Base-by-base conservation (phyloP, 1,140 invertebrate genomes). In the Bombus sylvicola region DNA sequence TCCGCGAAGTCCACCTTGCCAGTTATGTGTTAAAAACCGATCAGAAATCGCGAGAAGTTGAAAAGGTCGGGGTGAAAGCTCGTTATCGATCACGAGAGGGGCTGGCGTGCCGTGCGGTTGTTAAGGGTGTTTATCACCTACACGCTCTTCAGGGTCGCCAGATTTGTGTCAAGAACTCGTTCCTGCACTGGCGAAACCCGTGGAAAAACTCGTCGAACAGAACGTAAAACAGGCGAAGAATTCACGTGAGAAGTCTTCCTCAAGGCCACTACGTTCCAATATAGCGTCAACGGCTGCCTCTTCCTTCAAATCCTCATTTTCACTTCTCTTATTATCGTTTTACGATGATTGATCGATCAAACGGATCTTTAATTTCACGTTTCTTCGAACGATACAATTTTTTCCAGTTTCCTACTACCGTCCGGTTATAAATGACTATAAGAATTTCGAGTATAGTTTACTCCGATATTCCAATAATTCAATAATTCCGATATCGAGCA, bases 141-240 rank as follows among this genome's bases (percentile, higher is more conserved):
- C 90, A 89, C 82, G 91, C 83, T 86, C 90, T 90, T 91, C 93
- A 94, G 92, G 93, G 93, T 93, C 93, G 81, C 71, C 75, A 87
- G 90, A 94, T 94, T 93, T 92, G 92, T 94, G 93, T 94, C 93
- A 94, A 94, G 93, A 94, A 92, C 93, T 93, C 89, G 85, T 92
- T 90, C 73, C 47, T 41, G 39, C 69, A 43, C 59, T 81, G 59
- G 43, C 75, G 59, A 25, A 34, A 57, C 37, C 57, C 77, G 66
- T 81, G 74, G 82, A 89, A 89, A 79, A 75, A 76, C 79, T 74
- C 83, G 76, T 88, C 83, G 74, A 82, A 66, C 41, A 13, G 1
- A n/a, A 22, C 18, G 22, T 62, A n/a, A 57, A 22, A 64, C 28
- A 69, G 66, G 28, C 22, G 68, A 71, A 73, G 83, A 74, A 62